Evolutionary conservation across 2,888 invertebrate genomes (phyloP), one percentile per base, ranked within the genome.

Genomic region (Zygaena filipendulae): DNA sequence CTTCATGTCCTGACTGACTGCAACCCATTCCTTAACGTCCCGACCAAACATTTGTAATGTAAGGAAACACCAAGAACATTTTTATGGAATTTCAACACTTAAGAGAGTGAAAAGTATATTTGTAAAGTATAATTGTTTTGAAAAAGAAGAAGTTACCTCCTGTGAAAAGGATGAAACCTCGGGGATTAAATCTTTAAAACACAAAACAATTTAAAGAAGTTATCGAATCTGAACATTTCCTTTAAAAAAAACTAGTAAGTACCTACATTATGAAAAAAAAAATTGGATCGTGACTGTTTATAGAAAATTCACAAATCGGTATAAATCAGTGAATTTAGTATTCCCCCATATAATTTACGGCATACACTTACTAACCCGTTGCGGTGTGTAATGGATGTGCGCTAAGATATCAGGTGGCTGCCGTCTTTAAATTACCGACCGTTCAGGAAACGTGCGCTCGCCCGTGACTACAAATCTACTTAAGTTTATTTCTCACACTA

Each of bases 391-490:
- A 79, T 74, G 66, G 71, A 77, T 74, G 74, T 59, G 50, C 50
- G 59, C 59, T 48, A 60, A 69, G 77, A 72, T 79, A 77, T 69
- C 74, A 69, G 62, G 50, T n/a, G 45, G 53, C 53, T 52, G 52
- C 59, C 59, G 67, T 69, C 72, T 69, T 71, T 69, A 70, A 71
- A 72, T 74, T 61, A 72, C 71, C 68, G 67, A 69, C 58, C 50
- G 45, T 53, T 57, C 59, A 68, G 72, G 74, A 72, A 74, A 58
- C 63, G 49, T 54, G 52, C 53, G 55, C 57, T 59, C 52, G 58
- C 58, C 57, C 59, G 52, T 56, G 59, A 57, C 68, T 62, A 60
- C 64, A 66, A 67, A 69, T 63, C 66, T 64, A 66, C 60, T 71
- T 67, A 60, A 58, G 50, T 52, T 52, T 61, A 60, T 59, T 69